These are phyloP conservation scores for Morone saxatilis DNA, from an alignment of 2,113 vertebrate genomes.

Conservation along the genomic window DNA sequence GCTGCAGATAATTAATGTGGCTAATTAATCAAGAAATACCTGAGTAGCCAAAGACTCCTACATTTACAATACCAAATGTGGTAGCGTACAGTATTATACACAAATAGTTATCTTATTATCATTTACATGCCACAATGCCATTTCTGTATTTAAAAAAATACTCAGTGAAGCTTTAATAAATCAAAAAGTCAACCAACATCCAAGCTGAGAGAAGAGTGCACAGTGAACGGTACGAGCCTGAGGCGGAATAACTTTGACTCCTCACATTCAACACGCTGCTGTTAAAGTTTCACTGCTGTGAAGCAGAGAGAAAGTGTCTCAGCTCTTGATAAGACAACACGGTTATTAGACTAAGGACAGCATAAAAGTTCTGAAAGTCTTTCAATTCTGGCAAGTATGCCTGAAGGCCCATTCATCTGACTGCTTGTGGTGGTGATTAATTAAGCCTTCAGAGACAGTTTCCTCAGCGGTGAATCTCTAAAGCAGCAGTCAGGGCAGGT, in stretches of 20 bases:
- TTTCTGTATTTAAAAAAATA: background rate
- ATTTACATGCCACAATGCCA: background rate
- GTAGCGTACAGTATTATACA: background rate
- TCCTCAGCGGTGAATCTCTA: slow-evolving; percentile 50
- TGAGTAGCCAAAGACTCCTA: background rate
- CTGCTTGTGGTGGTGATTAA: slow-evolving; percentile 69
- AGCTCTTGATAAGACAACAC: slow-evolving; percentile 48
- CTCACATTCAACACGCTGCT: slow-evolving; percentile 38
- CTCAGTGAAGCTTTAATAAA: slow-evolving; percentile 40
- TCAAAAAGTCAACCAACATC: slow-evolving; percentile 37
- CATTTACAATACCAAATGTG: background rate
- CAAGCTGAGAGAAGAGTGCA: slow-evolving; percentile 38
- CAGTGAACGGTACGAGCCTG: slow-evolving; percentile 36
- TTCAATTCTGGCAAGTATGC: slow-evolving; percentile 51
- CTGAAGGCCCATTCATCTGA: slow-evolving; percentile 64
- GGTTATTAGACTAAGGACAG: slow-evolving; percentile 54
- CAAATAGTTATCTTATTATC: background rate
- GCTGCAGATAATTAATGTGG: background rate
- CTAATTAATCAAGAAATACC: background rate
- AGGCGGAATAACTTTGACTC: slow-evolving; percentile 42
- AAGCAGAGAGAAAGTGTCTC: slow-evolving; percentile 41
- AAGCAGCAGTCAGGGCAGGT: slow-evolving; percentile 38
- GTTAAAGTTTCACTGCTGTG: slow-evolving; percentile 29
- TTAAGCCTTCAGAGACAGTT: slow-evolving; percentile 67
- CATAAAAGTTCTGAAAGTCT: slow-evolving; percentile 60